Conservation (phyloP, 2,113 vertebrate genomes). For the Ictalurus furcatus region DNA sequence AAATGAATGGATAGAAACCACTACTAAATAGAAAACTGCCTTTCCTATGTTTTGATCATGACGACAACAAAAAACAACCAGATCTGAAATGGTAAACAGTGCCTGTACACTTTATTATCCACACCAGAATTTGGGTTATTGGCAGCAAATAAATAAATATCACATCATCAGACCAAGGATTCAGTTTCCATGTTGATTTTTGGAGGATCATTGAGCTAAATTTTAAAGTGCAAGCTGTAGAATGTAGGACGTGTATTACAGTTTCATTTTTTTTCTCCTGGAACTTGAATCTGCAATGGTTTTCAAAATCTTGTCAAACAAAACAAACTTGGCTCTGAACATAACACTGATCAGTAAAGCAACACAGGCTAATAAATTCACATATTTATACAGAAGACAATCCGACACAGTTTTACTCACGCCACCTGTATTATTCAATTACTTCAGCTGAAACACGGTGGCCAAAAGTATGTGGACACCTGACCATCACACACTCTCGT, state of each 20-base stretch:
- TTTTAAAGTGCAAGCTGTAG: background rate
- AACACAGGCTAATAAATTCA: constrained; percentile 3
- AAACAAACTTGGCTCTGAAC: background rate
- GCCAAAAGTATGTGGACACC: background rate
- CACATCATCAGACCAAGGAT: constrained; percentile 32
- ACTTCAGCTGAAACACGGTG: background rate
- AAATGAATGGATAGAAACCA: no score
- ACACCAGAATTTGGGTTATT: constrained; percentile 41
- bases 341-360: constrained; percentile 10
- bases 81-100: background rate
- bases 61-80: background rate
- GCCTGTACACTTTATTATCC: constrained; percentile 51
- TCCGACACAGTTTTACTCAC: background rate
- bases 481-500: background rate
- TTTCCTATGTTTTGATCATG: background rate
- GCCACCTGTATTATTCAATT: background rate
- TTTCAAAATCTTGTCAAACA: background rate
- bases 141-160: constrained; percentile 36
- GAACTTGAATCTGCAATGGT: background rate
- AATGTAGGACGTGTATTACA: background rate
- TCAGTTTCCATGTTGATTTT: constrained; percentile 7
- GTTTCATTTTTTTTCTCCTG: background rate
- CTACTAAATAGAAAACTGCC: background rate
- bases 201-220: background rate
- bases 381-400: background rate